Evolutionary conservation across 1,140 invertebrate species (phyloP).

Genomic region (Araneus ventricosus): DNA sequence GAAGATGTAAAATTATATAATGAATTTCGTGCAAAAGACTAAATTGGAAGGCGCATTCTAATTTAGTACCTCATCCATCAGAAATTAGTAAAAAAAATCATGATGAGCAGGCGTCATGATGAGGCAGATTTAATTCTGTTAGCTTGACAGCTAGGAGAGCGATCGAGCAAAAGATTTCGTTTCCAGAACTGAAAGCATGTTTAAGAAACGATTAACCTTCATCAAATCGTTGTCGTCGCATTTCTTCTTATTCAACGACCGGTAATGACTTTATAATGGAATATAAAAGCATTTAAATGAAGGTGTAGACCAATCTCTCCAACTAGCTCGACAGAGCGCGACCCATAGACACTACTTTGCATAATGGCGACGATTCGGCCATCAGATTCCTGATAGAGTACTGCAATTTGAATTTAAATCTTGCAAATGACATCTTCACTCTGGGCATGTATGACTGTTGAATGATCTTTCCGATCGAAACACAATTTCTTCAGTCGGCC

Average conservation of each 20-base stretch:
- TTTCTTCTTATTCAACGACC: neutral
- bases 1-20: no score
- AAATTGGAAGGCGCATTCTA: no score
- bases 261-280: neutral
- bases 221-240: neutral
- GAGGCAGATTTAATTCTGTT: neutral
- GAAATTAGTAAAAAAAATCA: neutral
- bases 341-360: neutral
- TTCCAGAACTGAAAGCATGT: neutral
- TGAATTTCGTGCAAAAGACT: no score
- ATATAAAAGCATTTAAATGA: constrained; percentile 11
- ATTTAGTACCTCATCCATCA: neutral
- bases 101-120: neutral
- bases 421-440: neutral
- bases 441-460: neutral
- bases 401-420: neutral
- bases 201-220: neutral
- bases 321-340: neutral
- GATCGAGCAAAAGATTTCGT: neutral
- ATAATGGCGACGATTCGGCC: neutral
- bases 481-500: neutral
- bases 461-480: neutral
- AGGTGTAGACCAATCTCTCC: neutral
- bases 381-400: neutral
- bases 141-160: neutral